Percentiles rank a stretch among this genome's conserved stretches.
phyloP scores from a whole-genome alignment of 2,888 invertebrate species.

The Drosophila falleni region DNA sequence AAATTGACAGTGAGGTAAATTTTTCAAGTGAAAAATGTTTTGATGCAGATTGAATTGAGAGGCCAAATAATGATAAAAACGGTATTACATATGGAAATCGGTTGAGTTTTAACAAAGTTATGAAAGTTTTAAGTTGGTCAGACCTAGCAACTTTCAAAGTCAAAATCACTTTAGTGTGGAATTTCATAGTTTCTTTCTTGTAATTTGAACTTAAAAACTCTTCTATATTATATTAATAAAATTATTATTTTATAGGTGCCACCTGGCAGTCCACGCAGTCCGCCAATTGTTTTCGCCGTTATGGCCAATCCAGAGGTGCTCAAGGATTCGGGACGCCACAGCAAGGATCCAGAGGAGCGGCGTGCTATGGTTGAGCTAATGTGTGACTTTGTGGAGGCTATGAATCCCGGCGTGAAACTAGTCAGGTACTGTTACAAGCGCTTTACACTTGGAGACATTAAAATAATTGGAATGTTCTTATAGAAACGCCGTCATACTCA shows the following conservation, averaged over 20 bases:
- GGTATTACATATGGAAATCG: no score
- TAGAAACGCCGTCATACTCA: conserved; percentile 87
- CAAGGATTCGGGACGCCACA: conserved; percentile 89
- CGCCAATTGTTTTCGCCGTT: conserved; percentile 89
- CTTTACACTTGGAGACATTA: background rate
- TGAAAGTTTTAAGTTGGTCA: no score
- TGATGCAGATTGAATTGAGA: no score
- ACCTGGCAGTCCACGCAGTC: conserved; percentile 88
- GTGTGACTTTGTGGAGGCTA: conserved; percentile 90
- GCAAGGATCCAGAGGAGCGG: conserved; percentile 88
- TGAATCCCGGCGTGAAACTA: conserved; percentile 89
- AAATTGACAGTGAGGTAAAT: no score
- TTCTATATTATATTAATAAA: background rate
- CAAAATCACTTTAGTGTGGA: no score
- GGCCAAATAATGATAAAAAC: no score
- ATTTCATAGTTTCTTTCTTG: no score
- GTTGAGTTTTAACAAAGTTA: no score
- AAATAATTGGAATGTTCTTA: background rate
- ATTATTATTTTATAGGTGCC: conserved; percentile 85
- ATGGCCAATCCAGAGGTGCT: conserved; percentile 91
- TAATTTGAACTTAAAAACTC: no score
- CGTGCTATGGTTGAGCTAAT: conserved; percentile 89
- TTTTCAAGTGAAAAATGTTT: no score
- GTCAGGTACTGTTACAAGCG: conserved; percentile 82
- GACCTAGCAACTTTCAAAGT: no score